Conservation (phyloP, 2,113 vertebrate species). For the Odontophorus gujanensis region DNA sequence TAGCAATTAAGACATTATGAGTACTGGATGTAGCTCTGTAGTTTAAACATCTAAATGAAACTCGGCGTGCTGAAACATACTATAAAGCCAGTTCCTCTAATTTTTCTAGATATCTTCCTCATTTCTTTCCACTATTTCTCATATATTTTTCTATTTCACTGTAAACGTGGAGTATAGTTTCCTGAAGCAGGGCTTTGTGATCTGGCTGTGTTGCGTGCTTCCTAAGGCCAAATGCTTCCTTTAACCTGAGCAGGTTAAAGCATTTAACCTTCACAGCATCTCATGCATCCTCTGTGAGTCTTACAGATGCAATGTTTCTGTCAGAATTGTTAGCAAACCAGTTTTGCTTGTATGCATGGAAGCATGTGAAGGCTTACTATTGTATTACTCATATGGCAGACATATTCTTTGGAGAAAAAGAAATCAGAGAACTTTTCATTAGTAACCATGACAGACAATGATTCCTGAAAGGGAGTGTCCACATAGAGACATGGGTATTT, state of each 20-base stretch:
- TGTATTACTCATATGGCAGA: accelerated
- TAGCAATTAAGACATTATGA: neutral
- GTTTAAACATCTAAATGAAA: neutral
- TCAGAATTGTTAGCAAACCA: neutral
- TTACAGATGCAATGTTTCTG: neutral
- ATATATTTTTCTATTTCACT: neutral
- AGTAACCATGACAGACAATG: neutral
- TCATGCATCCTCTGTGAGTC: neutral
- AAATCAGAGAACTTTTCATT: neutral
- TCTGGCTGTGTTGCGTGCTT: accelerated
- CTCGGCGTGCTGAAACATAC: neutral
- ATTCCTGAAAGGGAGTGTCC: neutral
- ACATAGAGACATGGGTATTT: neutral
- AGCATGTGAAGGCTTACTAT: neutral
- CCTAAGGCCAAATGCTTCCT: neutral
- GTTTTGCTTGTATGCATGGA: neutral
- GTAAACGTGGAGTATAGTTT: neutral
- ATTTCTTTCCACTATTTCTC: neutral
- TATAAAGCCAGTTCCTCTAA: neutral
- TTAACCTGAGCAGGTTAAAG: neutral
- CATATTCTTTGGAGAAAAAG: too few species aligned
- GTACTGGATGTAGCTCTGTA: neutral
- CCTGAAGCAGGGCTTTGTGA: neutral
- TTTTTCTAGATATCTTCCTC: neutral
- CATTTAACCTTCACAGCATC: neutral